Evolutionary conservation across 2,113 vertebrate species (phyloP).

Genomic region (Ciconia boyciana): DNA sequence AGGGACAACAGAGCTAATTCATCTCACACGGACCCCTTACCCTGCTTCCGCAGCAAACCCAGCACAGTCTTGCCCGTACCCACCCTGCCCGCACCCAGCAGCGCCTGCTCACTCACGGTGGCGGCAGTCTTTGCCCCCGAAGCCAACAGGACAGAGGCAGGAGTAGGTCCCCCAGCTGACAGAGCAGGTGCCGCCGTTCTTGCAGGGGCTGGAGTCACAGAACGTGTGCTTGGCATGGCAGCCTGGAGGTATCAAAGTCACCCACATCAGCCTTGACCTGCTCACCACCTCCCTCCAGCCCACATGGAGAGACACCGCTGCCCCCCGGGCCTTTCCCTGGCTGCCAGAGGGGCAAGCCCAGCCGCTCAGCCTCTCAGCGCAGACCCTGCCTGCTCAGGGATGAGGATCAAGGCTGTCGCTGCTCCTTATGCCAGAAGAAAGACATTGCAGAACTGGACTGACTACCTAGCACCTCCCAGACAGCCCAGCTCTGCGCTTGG

Average conservation of each 20-base stretch:
- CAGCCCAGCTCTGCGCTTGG: background rate
- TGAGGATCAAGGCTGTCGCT: background rate
- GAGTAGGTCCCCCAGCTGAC: slow-evolving; percentile 94
- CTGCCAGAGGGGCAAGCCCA: background rate
- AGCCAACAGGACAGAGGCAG: slow-evolving; percentile 93
- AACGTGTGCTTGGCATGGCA: slow-evolving; percentile 91
- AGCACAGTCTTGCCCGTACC: background rate
- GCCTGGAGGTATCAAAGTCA: slow-evolving; percentile 69
- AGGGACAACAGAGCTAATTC: background rate
- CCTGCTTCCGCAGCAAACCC: background rate
- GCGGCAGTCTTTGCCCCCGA: slow-evolving; percentile 94
- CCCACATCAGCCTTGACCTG: background rate
- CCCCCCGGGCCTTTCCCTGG: background rate
- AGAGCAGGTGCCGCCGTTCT: slow-evolving; percentile 89
- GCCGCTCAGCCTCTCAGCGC: background rate
- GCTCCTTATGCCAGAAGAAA: background rate
- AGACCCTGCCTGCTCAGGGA: background rate
- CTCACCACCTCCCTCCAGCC: background rate
- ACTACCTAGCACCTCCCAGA: background rate
- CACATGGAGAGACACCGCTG: background rate
- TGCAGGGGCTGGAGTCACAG: slow-evolving; percentile 92
- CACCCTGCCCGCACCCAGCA: background rate
- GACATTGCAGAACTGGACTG: background rate
- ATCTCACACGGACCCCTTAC: background rate
- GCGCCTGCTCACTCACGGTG: slow-evolving; percentile 78